Evolutionary conservation across 2,797 vertebrate genomes (phyloP).

Genomic region (Iguana delicatissima): DNA sequence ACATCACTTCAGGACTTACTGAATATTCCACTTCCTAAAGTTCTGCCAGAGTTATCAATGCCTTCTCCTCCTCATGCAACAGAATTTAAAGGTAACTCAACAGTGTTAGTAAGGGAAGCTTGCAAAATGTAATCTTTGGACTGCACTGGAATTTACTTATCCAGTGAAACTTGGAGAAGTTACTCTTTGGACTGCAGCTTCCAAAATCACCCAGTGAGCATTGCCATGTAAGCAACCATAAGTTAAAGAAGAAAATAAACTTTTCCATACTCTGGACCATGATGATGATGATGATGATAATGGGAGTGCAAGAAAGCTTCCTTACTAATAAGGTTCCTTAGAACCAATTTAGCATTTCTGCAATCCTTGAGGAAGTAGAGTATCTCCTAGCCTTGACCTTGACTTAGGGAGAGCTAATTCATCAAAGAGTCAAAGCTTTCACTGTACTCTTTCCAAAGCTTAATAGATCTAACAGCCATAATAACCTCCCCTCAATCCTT

Average conservation of each 20-base stretch:
- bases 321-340: background rate
- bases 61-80: slow-evolving; percentile 70
- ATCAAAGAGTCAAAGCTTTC: background rate
- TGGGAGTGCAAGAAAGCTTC: background rate
- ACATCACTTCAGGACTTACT: slow-evolving; percentile 84
- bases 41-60: slow-evolving; percentile 79
- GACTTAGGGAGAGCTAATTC: background rate
- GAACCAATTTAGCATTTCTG: background rate
- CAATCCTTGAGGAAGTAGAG: background rate
- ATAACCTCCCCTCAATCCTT: background rate
- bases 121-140: too few relatives aligned
- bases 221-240: too few relatives aligned
- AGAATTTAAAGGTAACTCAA: slow-evolving; percentile 82
- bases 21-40: slow-evolving; percentile 82
- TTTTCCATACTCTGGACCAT: too few relatives aligned
- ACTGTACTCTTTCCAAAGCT: background rate
- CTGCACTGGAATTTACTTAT: too few relatives aligned
- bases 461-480: background rate
- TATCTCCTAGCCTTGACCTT: background rate
- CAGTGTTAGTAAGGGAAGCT: background rate
- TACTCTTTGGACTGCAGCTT: too few relatives aligned
- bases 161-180: too few relatives aligned
- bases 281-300: background rate
- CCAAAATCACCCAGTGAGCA: too few relatives aligned
- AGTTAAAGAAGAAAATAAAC: too few relatives aligned